phyloP scores from a whole-genome alignment of 2,797 vertebrate genomes.

The Danio choprae region DNA sequence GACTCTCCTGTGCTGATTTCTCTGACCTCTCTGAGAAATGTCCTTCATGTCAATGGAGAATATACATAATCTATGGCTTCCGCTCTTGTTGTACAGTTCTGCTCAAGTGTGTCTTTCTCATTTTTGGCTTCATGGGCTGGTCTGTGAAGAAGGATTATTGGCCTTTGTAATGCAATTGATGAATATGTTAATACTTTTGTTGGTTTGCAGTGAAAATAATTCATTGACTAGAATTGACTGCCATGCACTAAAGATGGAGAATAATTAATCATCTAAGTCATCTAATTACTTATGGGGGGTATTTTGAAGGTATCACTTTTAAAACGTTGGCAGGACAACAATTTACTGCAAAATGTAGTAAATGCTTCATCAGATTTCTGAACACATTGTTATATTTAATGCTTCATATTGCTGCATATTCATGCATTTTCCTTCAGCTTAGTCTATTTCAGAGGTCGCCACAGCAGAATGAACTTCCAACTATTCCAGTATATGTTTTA shows the following conservation, averaged over 20 bases:
- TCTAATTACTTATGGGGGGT: too few relatives aligned
- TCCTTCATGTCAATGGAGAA: background rate
- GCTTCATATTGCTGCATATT: too few relatives aligned
- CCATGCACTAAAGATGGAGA: background rate
- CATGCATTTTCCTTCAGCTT: too few relatives aligned
- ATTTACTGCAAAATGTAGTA: too few relatives aligned
- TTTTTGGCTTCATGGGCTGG: constrained; percentile 2
- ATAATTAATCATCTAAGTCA: too few relatives aligned
- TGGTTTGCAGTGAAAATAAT: background rate
- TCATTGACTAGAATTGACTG: background rate
- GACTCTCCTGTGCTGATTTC: background rate
- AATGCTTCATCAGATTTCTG: too few relatives aligned
- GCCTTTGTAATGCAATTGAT: constrained; percentile 17
- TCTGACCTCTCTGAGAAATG: constrained; percentile 11
- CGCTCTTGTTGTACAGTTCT: constrained; percentile 15
- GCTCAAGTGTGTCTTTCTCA: constrained; percentile 16
- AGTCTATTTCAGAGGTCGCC: too few relatives aligned
- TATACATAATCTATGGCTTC: background rate
- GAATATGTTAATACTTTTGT: constrained; percentile 7
- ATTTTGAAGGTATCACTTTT: too few relatives aligned
- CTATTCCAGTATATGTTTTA: too few relatives aligned
- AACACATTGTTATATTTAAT: too few relatives aligned
- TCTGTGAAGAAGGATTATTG: constrained; percentile 28
- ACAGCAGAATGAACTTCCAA: too few relatives aligned
- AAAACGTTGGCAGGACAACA: too few relatives aligned